A percentile compares a stretch with the other conserved stretches of the same genome.
Evolutionary conservation across 1,140 invertebrate species (phyloP).

Genomic region (Aphidius gifuensis): DNA sequence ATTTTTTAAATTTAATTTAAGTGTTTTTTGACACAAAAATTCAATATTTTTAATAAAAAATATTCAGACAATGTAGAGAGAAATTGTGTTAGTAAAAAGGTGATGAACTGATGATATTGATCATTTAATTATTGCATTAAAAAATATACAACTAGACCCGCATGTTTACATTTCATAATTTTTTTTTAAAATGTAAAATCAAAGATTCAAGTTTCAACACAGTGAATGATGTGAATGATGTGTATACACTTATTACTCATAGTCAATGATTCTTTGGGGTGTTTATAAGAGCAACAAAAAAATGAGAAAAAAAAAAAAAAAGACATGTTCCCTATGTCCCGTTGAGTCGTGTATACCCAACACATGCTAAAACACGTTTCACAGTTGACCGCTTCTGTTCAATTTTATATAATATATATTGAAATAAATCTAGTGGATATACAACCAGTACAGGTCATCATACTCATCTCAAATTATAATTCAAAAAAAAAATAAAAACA

Average conservation of each 20-base stretch:
- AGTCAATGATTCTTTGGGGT: background rate
- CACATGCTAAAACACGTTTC: constrained; percentile 55
- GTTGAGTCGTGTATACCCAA: constrained; percentile 49
- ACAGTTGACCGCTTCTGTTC: constrained; percentile 52
- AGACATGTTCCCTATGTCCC: constrained; percentile 30
- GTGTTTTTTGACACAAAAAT: no score
- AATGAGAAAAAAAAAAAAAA: constrained; percentile 6
- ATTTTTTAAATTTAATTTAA: no score
- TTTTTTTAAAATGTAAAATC: constrained; percentile 12
- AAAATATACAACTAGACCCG: background rate
- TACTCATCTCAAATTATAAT: no score
- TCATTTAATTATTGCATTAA: no score
- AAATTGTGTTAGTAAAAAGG: no score
- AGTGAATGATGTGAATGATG: background rate
- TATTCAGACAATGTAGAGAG: no score
- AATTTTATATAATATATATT: constrained; percentile 32
- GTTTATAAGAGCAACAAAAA: background rate
- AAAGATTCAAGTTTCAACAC: constrained; percentile 12
- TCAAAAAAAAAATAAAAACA: no score
- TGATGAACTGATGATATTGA: no score
- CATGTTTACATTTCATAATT: constrained; percentile 10
- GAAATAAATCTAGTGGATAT: constrained; percentile 4
- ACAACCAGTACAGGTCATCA: no score
- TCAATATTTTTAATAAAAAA: no score
- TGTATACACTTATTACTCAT: constrained; percentile 7